Base-by-base conservation (phyloP, 1,140 invertebrate genomes). In the Amyelois transitella region DNA sequence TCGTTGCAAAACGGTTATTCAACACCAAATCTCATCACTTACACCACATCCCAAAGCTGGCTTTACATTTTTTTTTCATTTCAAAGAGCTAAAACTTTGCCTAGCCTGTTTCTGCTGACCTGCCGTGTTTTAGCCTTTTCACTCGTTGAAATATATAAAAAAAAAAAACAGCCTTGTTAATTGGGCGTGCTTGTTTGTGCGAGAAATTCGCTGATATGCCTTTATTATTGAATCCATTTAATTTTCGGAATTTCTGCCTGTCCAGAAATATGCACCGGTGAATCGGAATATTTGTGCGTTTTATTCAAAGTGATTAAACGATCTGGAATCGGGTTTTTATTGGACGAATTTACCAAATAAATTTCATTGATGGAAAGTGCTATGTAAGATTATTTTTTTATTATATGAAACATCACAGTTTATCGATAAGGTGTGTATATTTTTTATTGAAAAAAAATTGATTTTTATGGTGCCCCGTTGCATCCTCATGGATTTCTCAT, bases 1-100 rank as follows among this genome's bases (percentile, higher is more conserved):
- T n/a, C n/a, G n/a, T n/a, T n/a, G n/a, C n/a, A n/a, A n/a, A n/a
- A n/a, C n/a, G n/a, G n/a, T n/a, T n/a, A n/a, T n/a, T n/a, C n/a
- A n/a, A n/a, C 32, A 14, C 32, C 12, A 38, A 14, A 43, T 22
- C 19, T 45, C 43, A 10, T 60, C 7, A 48, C 55, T 66, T 60
- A 28, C 4, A 12, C 18, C 58, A 32, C 25, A 38, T 48, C 43
- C 20, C 62, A 60, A 58, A 69, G 61, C 61, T 52, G 66, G 66
- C 69, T 72, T 71, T 66, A 63, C 45, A 66, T 55, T 59, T 69
- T 52, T 65, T 73, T 69, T 67, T 71, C 64, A 76, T 69, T 67
- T 71, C 64, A 76, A 76, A 75, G 73, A 64, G 70, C 66, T 68
- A 55, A 68, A 73, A 74, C 68, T 72, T 71, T 32, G 48, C 50